Evolutionary conservation across 2,888 invertebrate genomes (phyloP).

Genomic region (Pristionchus japonicus): DNA sequence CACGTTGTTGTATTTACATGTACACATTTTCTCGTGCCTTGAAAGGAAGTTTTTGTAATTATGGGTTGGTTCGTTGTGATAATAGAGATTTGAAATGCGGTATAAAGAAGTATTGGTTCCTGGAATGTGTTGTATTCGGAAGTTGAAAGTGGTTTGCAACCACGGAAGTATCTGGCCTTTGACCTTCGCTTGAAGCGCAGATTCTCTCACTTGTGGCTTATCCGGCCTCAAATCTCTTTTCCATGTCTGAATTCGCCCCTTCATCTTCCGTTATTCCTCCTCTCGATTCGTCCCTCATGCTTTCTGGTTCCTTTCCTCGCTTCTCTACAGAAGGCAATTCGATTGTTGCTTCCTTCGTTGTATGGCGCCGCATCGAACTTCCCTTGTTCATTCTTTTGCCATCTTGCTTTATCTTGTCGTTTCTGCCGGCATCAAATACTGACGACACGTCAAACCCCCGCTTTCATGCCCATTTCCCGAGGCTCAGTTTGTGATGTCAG

Average conservation of each 20-base stretch:
- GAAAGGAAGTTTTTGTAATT: not conserved
- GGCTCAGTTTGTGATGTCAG: not conserved
- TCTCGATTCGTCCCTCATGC: not conserved
- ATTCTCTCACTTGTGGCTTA: conserved; percentile 3
- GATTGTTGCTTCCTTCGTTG: not conserved
- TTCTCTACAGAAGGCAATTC: not conserved
- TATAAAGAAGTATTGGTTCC: conserved; percentile 7
- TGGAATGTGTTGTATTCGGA: not conserved
- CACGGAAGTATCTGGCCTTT: not conserved
- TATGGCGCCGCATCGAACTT: not conserved
- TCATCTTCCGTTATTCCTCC: not conserved
- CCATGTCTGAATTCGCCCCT: not conserved
- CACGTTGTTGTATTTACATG: not conserved
- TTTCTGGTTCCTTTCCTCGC: not conserved
- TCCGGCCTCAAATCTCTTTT: not conserved
- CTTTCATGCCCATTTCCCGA: not conserved
- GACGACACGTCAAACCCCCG: not conserved
- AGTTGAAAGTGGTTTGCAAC: not conserved
- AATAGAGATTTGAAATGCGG: not conserved
- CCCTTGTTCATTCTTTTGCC: not conserved
- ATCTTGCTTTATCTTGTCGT: not conserved
- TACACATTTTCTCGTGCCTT: not conserved
- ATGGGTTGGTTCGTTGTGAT: conserved; percentile 10
- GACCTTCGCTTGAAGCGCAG: not conserved
- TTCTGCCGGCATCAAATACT: not conserved